Evolutionary conservation across 2,797 vertebrate genomes (phyloP), one percentile per base, ranked within the genome.

Genomic region (Brachymystax lenok): DNA sequence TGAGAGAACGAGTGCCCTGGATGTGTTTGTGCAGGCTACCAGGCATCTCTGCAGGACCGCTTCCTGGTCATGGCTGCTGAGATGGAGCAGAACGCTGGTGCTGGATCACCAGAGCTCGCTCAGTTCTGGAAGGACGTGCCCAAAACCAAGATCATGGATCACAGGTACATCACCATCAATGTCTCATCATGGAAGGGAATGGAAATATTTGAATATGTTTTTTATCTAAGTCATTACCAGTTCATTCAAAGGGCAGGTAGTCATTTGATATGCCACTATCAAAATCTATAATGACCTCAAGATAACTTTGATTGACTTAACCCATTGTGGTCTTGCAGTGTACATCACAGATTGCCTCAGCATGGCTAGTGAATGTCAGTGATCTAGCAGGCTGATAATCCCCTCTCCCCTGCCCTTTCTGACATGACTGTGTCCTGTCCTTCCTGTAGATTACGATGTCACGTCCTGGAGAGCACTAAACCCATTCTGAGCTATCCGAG

Each of bases 51-150:
- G 28, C 97, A 98, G 85, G 97, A 99, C 92, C 92, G 97, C 46
- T 98, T 99, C 88, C 90, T 98, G 84, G 93, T 99, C 24, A 98
- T 99, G 97, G 97, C 96, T 27, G 97, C 98, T 19, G 97, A 98
- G 92, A 97, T 98, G 96, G 96, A 98, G 40, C 92, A 92, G 76
- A 86, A 87, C 1, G 80, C 75, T n/a, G 92, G 91, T 81, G 84
- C 91, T 5, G 93, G 90, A 66, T 79, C 91, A 28, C 92, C 95
- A 79, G 98, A 99, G 81, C 86, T 99, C 46, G 66, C 95, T 28
- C 97, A 96, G 85, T 99, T 98, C 91, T 99, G 98, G 98, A 99
- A 97, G 79, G 97, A 98, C 83, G 94, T 98, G 28, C 93, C 94
- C 6, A 96, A 96, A 91, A 80, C 79, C 74, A 98, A 97, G 90